A percentile compares a stretch with the other conserved stretches of the same genome.
Evolutionary conservation across 2,797 vertebrate genomes (phyloP).

Genomic region (Rhyacichthys aspro): DNA sequence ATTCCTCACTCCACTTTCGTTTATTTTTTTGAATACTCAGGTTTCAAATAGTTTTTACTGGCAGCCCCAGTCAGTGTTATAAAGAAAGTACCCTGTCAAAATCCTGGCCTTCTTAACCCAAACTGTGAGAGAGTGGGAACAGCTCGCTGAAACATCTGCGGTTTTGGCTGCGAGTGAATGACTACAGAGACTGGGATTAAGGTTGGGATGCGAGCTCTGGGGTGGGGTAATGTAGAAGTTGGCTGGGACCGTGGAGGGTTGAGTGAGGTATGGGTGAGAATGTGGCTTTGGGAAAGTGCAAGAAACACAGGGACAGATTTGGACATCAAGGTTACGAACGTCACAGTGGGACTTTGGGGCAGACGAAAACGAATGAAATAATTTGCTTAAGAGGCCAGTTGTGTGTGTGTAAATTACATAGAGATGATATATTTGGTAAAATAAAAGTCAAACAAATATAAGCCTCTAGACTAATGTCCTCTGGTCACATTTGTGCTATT

Average conservation of each 20-base stretch:
- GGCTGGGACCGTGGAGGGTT: slow-evolving; percentile 11
- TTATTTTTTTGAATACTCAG: slow-evolving; percentile 2
- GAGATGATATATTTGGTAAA: no score
- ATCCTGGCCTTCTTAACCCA: slow-evolving; percentile 40
- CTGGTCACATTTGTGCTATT: not conserved
- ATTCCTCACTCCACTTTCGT: slow-evolving; percentile 10
- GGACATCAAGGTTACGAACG: no score
- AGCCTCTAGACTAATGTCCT: no score
- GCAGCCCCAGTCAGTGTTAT: slow-evolving; percentile 29
- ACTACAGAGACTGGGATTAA: slow-evolving; percentile 59
- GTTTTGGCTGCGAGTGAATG: slow-evolving; percentile 62
- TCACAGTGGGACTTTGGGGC: no score
- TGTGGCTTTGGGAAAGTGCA: slow-evolving; percentile 21
- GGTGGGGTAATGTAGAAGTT: slow-evolving; percentile 40
- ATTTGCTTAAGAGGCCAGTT: slow-evolving; percentile 34
- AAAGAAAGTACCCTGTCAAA: slow-evolving; percentile 46
- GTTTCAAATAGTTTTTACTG: slow-evolving; percentile 43
- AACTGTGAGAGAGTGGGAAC: slow-evolving; percentile 51
- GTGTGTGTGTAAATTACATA: no score
- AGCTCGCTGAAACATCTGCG: slow-evolving; percentile 61
- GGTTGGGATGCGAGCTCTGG: slow-evolving; percentile 35
- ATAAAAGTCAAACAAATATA: no score
- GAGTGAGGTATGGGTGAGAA: slow-evolving; percentile 35
- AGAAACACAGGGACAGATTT: not conserved
- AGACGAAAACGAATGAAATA: slow-evolving; percentile 13